A percentile compares a stretch with the other conserved stretches of the same genome.
phyloP scores from a whole-genome alignment of 2,113 vertebrate genomes.

The Larimichthys polyactis region DNA sequence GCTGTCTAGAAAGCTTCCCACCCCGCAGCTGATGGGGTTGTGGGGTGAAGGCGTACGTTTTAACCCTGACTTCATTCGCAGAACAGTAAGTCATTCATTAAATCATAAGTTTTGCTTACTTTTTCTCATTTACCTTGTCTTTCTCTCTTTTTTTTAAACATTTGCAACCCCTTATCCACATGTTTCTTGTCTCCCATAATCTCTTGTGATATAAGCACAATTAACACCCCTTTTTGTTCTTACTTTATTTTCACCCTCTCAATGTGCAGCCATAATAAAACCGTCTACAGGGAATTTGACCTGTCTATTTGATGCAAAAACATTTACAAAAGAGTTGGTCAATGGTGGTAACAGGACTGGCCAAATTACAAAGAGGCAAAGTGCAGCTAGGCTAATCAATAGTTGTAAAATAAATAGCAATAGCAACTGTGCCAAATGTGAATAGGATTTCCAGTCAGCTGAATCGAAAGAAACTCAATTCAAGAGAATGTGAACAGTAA shows the following conservation, averaged over 20 bases:
- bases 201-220: background rate
- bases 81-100: conserved; percentile 78
- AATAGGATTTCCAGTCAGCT: conserved; percentile 20
- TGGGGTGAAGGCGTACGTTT: conserved; percentile 93
- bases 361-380: conserved; percentile 41
- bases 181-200: background rate
- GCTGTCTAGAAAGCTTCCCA: conserved; percentile 86
- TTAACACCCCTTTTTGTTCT: background rate
- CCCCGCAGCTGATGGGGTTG: conserved; percentile 86
- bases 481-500: background rate
- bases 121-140: background rate
- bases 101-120: background rate
- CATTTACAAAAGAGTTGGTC: background rate
- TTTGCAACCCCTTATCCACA: background rate
- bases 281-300: background rate
- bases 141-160: too few species aligned
- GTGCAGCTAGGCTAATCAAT: conserved; percentile 33
- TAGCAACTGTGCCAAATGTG: conserved; percentile 35
- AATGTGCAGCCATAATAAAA: conserved; percentile 5
- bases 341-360: background rate
- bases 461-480: background rate
- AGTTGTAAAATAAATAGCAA: conserved; percentile 44
- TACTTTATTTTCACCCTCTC: background rate
- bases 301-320: conserved; percentile 6
- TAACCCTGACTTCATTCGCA: conserved; percentile 89